Conservation (phyloP, 1,140 invertebrate species). For the Drosophila nigromelanica region DNA sequence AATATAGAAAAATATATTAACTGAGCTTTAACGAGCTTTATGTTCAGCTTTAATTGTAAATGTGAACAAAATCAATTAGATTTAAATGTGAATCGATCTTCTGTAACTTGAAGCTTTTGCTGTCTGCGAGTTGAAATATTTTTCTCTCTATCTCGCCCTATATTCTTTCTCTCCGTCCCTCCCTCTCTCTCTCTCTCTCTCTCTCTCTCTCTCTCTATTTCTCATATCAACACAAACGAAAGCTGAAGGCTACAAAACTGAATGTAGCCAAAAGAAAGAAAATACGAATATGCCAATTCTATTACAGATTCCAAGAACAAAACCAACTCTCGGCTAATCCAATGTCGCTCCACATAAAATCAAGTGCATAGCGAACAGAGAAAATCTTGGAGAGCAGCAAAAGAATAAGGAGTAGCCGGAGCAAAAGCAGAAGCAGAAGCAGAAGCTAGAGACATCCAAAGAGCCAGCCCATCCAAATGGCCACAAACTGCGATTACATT, state of each 20-base stretch:
- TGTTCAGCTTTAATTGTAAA: no score
- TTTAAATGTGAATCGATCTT: not conserved
- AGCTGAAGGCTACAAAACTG: slow-evolving; percentile 27
- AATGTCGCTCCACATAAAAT: slow-evolving; percentile 78
- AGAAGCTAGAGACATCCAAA: slow-evolving; percentile 31
- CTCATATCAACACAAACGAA: slow-evolving; percentile 74
- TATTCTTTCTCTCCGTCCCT: not conserved
- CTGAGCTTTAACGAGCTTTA: no score
- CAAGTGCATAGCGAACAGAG: slow-evolving; percentile 41
- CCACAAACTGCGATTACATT: slow-evolving; percentile 71
- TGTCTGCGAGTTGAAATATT: not conserved
- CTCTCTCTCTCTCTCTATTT: not conserved
- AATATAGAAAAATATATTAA: no score
- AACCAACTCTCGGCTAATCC: slow-evolving; percentile 31
- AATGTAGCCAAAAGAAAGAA: slow-evolving; percentile 9
- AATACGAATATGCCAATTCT: slow-evolving; percentile 34
- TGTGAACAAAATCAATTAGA: not conserved
- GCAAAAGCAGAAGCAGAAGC: not conserved
- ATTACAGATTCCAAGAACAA: slow-evolving; percentile 55
- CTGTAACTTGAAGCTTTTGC: not conserved
- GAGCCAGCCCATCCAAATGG: slow-evolving; percentile 60
- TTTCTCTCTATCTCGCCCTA: not conserved
- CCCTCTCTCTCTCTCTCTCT: not conserved
- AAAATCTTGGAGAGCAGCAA: not conserved
- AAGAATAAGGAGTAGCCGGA: slow-evolving; percentile 2